Evolutionary conservation across 2,113 vertebrate species (phyloP), one percentile per base, ranked within the genome.

Genomic region (Eulemur macaco): DNA sequence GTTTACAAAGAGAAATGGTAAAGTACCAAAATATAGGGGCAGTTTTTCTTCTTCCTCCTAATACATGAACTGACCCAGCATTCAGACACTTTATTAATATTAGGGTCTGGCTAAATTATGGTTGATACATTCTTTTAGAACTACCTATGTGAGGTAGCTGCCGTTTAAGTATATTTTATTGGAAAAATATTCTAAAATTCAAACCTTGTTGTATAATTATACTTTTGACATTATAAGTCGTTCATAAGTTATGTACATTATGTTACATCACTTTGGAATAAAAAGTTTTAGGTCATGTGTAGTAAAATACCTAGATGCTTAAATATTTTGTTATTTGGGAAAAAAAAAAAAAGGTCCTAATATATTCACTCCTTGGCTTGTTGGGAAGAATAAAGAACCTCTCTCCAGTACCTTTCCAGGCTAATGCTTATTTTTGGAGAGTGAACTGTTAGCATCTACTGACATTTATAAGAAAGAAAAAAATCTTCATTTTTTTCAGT

Each of bases 351-450:
- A 81, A 89, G 23, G 2, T 76, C 14, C 88, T 93, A 58, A 81
- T 63, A 85, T 93, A 88, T 58, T 7, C 0, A 74, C 29, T 73
- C 31, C 21, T 77, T 77, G 54, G 52, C 63, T 93, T 58, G 29
- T 25, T 47, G 56, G 14, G n/a, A 14, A 91, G 39, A 68, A 27
- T 81, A 93, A 89, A 86, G 50, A 85, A 68, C 17, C 50, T 84
- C 37, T 39, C 58, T 78, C 56, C 29, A 82, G 21, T 83, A 42
- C 56, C 92, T 97, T 96, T 82, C 68, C 54, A 96, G 47, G 82
- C 13, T 82, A 93, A 66, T 56, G 29, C 60, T 89, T 96, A 86
- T 77, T 93, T 96, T 92, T 92, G 47, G 27, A 96, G 63, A 92
- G 37, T 82, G 89, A 93, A 86, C 39, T 91, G 27, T 86, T 96